Percentiles rank a stretch among this genome's conserved stretches.
Evolutionary conservation across 2,888 invertebrate species (phyloP).

Genomic region (Ornithoptera priamus): DNA sequence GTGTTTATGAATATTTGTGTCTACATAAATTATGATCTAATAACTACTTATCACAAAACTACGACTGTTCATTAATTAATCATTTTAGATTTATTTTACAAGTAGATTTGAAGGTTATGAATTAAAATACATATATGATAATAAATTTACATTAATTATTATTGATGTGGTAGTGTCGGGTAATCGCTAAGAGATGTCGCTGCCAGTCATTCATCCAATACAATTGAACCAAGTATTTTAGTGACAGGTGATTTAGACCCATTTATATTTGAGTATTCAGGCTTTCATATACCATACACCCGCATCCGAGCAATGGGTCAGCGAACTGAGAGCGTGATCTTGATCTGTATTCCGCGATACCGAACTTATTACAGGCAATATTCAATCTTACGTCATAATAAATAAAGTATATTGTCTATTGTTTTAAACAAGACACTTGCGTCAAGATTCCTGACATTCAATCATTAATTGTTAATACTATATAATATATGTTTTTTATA

Average conservation of each 20-base stretch:
- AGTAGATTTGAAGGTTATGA: too few species aligned
- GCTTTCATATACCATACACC: slow-evolving; percentile 19
- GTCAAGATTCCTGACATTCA: background rate
- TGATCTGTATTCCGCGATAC: slow-evolving; percentile 23
- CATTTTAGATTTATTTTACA: too few species aligned
- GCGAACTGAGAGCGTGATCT: slow-evolving; percentile 25
- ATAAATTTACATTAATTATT: too few species aligned
- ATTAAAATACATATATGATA: too few species aligned
- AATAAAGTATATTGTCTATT: slow-evolving; percentile 11
- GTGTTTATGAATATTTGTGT: too few species aligned
- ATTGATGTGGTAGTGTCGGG: too few species aligned
- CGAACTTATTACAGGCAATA: background rate
- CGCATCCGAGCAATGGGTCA: slow-evolving; percentile 17
- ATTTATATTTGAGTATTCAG: too few species aligned
- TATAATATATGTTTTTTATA: too few species aligned
- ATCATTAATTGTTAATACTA: background rate
- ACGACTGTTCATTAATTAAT: too few species aligned
- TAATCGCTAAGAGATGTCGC: too few species aligned
- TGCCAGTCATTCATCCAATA: background rate
- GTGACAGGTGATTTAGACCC: slow-evolving; percentile 3
- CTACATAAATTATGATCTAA: too few species aligned
- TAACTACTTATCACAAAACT: too few species aligned
- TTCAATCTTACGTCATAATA: background rate
- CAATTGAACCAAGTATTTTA: background rate
- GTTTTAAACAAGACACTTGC: background rate